A percentile compares a stretch with the other conserved stretches of the same genome.
These are phyloP conservation scores for Nomada ferruginata DNA, from an alignment of 2,888 invertebrate species.

Conservation along the genomic window DNA sequence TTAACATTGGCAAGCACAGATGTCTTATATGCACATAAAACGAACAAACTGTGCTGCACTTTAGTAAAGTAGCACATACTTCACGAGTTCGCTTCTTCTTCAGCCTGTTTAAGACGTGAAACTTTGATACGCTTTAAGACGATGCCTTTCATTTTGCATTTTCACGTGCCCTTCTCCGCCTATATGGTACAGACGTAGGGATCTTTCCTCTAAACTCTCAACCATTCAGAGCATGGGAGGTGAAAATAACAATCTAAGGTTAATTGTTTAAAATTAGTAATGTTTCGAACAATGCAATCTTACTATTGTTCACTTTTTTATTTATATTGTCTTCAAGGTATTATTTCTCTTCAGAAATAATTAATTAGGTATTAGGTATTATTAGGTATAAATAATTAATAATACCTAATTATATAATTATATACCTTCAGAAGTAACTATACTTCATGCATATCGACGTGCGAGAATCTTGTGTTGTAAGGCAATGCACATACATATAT, in stretches of 20 bases:
- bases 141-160: slow-evolving; percentile 9
- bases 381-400: too few relatives aligned
- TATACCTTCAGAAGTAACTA: slow-evolving; percentile 31
- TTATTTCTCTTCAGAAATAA: not conserved
- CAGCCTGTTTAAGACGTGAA: slow-evolving; percentile 42
- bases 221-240: not conserved
- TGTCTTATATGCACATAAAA: slow-evolving; percentile 35
- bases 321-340: too few relatives aligned
- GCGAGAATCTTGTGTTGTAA: slow-evolving; percentile 30
- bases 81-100: slow-evolving; percentile 46
- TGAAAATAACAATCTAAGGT: too few relatives aligned
- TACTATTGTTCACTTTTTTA: too few relatives aligned
- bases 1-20: not conserved
- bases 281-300: too few relatives aligned
- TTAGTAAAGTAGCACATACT: slow-evolving; percentile 44
- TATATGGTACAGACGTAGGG: not conserved
- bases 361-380: not conserved
- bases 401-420: not conserved
- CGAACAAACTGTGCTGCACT: slow-evolving; percentile 21
- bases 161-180: not conserved
- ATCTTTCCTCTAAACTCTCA: not conserved
- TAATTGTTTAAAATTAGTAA: too few relatives aligned
- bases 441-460: slow-evolving; percentile 23
- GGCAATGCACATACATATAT: slow-evolving; percentile 33
- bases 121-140: slow-evolving; percentile 47